Base-by-base conservation (phyloP, 2,888 invertebrate species). In the Andrena bucephala region DNA sequence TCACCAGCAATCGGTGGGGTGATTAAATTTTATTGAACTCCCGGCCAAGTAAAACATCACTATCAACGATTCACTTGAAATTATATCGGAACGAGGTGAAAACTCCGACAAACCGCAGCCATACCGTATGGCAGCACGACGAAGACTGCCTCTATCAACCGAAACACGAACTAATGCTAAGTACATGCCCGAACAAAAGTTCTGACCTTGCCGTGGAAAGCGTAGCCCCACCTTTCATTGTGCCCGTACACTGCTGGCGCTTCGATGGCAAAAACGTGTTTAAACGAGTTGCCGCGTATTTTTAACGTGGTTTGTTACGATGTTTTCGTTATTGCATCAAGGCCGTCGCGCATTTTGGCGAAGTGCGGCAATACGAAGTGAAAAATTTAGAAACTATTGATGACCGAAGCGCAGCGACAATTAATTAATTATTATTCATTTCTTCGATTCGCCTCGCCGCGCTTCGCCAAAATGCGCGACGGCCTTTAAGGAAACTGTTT, bases 51-150 rank as follows among this genome's bases (percentile, higher is more conserved):
- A 62, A 83, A 76, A 81, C 90, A 90, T 89, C 83, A 70, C 85
- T 83, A 80, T 66, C 52, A 78, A 81, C 62, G 75, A 84, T 84
- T 84, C 79, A 85, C 85, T 90, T 75, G 72, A 85, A 86, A 85
- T 87, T 85, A 88, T 81, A 84, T 85, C 83, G 78, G 81, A 75
- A 85, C 86, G 87, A 88, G 81, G 84, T 78, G 85, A 87, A 89
- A 89, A 90, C 85, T 84, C 84, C 83, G 88, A 89, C 86, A 77
- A 80, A 86, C 83, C 87, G 87, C 90, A 76, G 90, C 93, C 93
- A 92, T 92, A 91, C 91, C 92, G 91, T 91, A 89, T 89, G 90
- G 89, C 91, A 90, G 91, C 90, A 90, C 92, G 90, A 91, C 87
- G 88, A 85, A 87, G 86, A 92, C 93, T 92, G 92, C 93, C 93